Evolutionary conservation across 2,797 vertebrate species (phyloP).

Genomic region (Oreochromis mossambicus): DNA sequence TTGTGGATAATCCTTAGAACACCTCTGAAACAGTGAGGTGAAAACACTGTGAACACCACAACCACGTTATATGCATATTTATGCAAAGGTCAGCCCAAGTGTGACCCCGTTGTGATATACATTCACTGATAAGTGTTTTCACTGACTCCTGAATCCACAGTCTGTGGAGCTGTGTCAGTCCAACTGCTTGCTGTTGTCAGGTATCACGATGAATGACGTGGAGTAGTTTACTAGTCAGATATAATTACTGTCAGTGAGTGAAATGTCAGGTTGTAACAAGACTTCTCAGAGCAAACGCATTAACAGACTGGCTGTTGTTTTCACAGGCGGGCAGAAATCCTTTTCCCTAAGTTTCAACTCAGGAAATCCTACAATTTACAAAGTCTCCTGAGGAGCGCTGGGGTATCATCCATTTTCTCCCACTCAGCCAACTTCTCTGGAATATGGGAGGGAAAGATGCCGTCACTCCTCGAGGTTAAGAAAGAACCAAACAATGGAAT

Average conservation of each 20-base stretch:
- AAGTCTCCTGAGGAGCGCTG: slow-evolving; percentile 6
- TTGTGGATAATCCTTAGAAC: neutral
- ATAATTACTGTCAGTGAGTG: slow-evolving; percentile 49
- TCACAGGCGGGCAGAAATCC: slow-evolving; percentile 41
- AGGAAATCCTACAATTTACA: slow-evolving; percentile 23
- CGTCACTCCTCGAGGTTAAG: neutral
- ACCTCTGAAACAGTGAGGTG: neutral
- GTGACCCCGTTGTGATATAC: neutral
- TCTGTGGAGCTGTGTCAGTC: slow-evolving; percentile 1
- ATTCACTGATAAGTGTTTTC: neutral
- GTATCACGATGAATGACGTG: slow-evolving; percentile 41
- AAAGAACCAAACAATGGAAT: neutral
- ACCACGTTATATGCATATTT: rapidly evolving
- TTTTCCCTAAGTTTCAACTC: slow-evolving; percentile 25
- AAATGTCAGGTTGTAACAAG: slow-evolving; percentile 31
- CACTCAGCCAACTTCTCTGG: slow-evolving; percentile 1
- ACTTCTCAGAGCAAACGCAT: slow-evolving; percentile 42
- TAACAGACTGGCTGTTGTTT: slow-evolving; percentile 47
- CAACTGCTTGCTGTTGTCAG: neutral
- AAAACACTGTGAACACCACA: neutral
- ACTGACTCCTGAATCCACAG: neutral
- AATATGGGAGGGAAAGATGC: neutral
- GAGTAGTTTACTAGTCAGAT: slow-evolving; percentile 43
- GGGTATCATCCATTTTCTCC: slow-evolving; percentile 18
- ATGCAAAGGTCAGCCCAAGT: neutral